Conservation (phyloP, 2,888 invertebrate species). For the Heliconius erato region DNA sequence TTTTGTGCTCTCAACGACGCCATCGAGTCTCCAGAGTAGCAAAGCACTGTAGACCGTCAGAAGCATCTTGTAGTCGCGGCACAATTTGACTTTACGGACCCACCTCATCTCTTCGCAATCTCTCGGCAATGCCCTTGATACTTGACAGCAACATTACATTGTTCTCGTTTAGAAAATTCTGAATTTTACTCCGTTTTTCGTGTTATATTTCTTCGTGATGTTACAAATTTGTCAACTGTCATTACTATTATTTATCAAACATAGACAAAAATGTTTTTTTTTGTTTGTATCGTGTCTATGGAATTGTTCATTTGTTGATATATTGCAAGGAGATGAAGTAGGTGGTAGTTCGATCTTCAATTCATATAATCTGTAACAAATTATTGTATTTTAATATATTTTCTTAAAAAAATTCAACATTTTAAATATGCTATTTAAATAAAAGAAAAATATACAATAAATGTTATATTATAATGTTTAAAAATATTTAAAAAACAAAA, state of each 20-base stretch:
- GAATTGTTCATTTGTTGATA: neutral
- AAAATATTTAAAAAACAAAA: too few species aligned
- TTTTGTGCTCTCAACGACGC: constrained; percentile 80
- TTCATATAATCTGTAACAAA: too few species aligned
- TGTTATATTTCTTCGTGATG: neutral
- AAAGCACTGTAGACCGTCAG: constrained; percentile 73
- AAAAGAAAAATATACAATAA: too few species aligned
- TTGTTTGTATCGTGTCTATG: neutral
- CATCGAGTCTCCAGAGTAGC: constrained; percentile 80
- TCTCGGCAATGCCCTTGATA: constrained; percentile 72
- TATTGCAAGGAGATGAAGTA: neutral
- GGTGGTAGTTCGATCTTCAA: neutral
- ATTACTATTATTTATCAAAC: constrained; percentile 22
- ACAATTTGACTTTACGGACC: constrained; percentile 75
- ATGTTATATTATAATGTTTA: too few species aligned
- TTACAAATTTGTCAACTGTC: neutral
- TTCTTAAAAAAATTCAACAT: neutral
- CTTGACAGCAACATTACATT: constrained; percentile 76
- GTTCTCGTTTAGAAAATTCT: constrained; percentile 35
- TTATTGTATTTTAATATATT: neutral
- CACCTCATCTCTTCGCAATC: constrained; percentile 72
- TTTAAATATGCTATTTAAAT: too few species aligned
- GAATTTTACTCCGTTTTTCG: constrained; percentile 3
- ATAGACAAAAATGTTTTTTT: neutral
- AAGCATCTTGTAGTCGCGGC: constrained; percentile 75